Conservation (phyloP, 1,140 invertebrate species). For the Bombus polaris region DNA sequence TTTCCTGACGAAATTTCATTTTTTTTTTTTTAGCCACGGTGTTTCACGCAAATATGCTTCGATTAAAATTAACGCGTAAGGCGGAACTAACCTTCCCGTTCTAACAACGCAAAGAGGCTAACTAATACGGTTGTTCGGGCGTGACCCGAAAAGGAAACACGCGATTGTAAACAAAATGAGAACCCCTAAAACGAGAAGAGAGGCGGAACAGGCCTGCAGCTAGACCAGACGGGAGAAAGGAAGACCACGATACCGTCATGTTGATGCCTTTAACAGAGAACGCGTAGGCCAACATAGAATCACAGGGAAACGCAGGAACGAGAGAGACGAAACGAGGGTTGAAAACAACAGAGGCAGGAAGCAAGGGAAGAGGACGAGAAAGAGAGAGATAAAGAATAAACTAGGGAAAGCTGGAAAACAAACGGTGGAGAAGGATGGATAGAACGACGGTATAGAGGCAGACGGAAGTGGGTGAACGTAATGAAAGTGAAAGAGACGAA, state of each 20-base stretch:
- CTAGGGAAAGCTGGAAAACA: constrained; percentile 23
- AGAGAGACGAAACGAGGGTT: constrained; percentile 2
- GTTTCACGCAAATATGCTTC: too few relatives aligned
- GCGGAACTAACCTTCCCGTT: background rate
- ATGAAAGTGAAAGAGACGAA: constrained; percentile 39
- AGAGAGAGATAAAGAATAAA: background rate
- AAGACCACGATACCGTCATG: background rate
- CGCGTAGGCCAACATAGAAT: background rate
- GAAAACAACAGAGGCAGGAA: constrained; percentile 10
- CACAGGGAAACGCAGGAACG: background rate
- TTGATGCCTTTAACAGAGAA: background rate
- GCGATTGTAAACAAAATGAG: constrained; percentile 67
- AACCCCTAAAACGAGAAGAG: constrained; percentile 38
- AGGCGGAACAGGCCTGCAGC: background rate
- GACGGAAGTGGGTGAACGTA: constrained; percentile 39
- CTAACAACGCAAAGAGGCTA: background rate
- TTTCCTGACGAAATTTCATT: too few relatives aligned
- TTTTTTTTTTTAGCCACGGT: too few relatives aligned
- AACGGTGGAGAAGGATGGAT: constrained; percentile 7
- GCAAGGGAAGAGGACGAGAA: background rate
- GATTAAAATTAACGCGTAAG: background rate
- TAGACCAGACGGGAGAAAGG: background rate
- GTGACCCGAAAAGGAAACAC: background rate
- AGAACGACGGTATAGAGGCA: constrained; percentile 6
- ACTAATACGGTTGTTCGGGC: background rate